phyloP scores from a whole-genome alignment of 2,888 invertebrate species.

The Sarcophaga subvicina region DNA sequence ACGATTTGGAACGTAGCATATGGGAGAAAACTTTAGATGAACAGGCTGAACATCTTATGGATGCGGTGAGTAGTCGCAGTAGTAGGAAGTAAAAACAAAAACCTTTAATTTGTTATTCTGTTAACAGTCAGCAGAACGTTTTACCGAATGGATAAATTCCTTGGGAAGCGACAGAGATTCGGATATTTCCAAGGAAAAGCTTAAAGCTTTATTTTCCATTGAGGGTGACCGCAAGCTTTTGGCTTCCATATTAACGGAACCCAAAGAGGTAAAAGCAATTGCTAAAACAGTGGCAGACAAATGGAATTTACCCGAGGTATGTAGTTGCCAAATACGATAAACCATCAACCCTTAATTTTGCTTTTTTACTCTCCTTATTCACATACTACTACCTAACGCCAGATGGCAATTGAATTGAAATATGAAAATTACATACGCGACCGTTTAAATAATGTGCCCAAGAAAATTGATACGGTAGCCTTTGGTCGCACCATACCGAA shows the following conservation, averaged over 20 bases:
- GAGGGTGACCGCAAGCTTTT: constrained; percentile 78
- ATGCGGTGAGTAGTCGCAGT: constrained; percentile 74
- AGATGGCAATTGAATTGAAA: constrained; percentile 80
- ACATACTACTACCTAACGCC: constrained; percentile 27
- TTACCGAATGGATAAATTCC: constrained; percentile 79
- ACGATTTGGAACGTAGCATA: constrained; percentile 74
- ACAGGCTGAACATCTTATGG: constrained; percentile 81
- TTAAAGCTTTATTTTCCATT: constrained; percentile 80
- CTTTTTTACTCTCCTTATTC: background rate
- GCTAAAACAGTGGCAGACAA: constrained; percentile 79
- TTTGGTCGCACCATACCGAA: constrained; percentile 80
- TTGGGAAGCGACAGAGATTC: constrained; percentile 76
- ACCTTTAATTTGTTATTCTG: background rate
- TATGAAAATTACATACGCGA: constrained; percentile 77
- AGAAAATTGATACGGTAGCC: constrained; percentile 75
- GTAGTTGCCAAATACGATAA: constrained; percentile 15
- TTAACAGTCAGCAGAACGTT: constrained; percentile 79
- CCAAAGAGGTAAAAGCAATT: constrained; percentile 79
- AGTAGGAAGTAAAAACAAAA: background rate
- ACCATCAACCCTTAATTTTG: constrained; percentile 19
- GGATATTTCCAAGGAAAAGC: constrained; percentile 77
- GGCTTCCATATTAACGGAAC: constrained; percentile 78
- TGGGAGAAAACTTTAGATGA: constrained; percentile 78
- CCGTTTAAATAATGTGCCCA: constrained; percentile 70
- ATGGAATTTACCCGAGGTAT: constrained; percentile 79